Base-by-base conservation (phyloP, 2,888 invertebrate species). In the Orthosia incerta region DNA sequence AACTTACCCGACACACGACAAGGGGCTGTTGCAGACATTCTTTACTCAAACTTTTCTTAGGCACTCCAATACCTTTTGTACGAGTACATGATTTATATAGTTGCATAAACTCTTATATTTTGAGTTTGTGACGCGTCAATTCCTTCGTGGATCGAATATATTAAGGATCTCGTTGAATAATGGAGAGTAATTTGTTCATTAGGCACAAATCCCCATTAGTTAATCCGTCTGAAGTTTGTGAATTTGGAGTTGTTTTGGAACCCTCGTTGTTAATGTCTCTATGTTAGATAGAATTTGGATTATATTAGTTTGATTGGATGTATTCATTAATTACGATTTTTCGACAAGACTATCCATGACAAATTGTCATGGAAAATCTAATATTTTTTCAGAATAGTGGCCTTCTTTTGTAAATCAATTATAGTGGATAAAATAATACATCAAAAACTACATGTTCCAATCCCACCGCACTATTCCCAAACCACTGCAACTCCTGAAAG, bases 161-260 rank as follows among this genome's bases (percentile, higher is more conserved):
- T 78, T 75, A 50, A 59, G 81, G 62, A 76, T 77, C 53, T 50
- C 20, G 18, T 74, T 66, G 72, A 82, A 79, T 79, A 85, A 85
- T 75, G 71, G 65, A 57, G 26, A 62, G 67, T 61, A 66, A 73
- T 78, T 82, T 75, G 74, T 84, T 62, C 69, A 51, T 76, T 56
- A 71, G 65, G 71, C 62, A 65, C 70, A 69, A 72, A 84, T 72
- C 78, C 64, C 71, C 53, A 46, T 59, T 56, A 81, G 62, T 70
- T 81, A 76, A 81, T 84, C 81, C 64, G 23, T 45, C 65, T 56
- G 51, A 76, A 79, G 69, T 79, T 79, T 48, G 82, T 67, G 50
- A 68, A 60, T 75, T 64, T 55, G 56, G 23, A 66, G 61, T 65
- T 65, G 50, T 62, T 64, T 69, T 39, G 16, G 57, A 70, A 62